A percentile compares a stretch with the other conserved stretches of the same genome.
phyloP scores from a whole-genome alignment of 1,140 invertebrate genomes.

The Bombus huntii region DNA sequence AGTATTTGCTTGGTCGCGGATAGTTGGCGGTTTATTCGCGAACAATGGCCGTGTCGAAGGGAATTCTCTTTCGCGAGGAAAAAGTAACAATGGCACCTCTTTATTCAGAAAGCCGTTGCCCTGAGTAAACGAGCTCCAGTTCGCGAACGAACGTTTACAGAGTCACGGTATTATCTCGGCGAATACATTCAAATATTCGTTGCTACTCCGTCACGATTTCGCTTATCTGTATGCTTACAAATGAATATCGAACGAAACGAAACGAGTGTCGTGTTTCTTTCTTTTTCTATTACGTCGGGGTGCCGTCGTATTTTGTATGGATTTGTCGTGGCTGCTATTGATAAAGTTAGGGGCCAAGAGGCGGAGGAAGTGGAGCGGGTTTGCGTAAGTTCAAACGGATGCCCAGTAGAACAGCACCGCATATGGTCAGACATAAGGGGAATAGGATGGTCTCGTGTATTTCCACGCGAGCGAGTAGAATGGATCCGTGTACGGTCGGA shows the following conservation, averaged over 20 bases:
- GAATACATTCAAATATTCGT: background rate
- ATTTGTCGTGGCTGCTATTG: background rate
- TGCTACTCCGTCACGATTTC: background rate
- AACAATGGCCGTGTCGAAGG: background rate
- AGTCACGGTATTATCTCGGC: background rate
- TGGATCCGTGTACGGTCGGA: slow-evolving; percentile 3
- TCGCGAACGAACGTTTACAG: background rate
- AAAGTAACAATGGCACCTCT: slow-evolving; percentile 17
- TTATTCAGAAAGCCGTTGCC: slow-evolving; percentile 16
- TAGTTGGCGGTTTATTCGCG: background rate
- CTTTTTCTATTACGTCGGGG: no score
- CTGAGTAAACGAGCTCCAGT: slow-evolving; percentile 13
- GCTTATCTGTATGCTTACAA: background rate
- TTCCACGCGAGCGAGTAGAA: slow-evolving; percentile 14
- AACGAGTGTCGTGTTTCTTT: background rate
- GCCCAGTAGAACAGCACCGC: slow-evolving; percentile 6
- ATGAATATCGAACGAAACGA: background rate
- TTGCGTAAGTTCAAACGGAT: slow-evolving; percentile 7
- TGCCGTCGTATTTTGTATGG: background rate
- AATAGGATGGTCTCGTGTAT: slow-evolving; percentile 4
- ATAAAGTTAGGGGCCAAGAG: background rate
- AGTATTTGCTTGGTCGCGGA: background rate
- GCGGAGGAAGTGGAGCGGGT: background rate
- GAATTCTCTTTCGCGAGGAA: slow-evolving; percentile 4
- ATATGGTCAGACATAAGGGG: slow-evolving; percentile 41